Percentiles rank a stretch among this genome's conserved stretches.
Conservation (phyloP, 1,140 invertebrate genomes). For the Ladona fulva region DNA sequence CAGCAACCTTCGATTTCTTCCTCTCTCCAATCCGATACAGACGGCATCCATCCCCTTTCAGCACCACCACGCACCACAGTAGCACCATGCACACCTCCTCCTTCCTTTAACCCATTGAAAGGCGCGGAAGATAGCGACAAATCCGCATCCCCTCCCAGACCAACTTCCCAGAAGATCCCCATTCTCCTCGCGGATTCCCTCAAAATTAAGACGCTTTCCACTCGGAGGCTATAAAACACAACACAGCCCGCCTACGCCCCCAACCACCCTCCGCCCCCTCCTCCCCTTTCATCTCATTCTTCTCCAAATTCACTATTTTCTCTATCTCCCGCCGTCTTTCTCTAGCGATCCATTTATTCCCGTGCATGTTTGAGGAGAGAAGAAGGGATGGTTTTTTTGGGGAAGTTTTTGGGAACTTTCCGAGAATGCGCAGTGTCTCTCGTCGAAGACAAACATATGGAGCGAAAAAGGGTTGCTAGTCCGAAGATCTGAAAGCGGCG, state of each 20-base stretch:
- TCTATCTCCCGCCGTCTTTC: background rate
- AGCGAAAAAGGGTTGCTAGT: no score
- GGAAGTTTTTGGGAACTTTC: no score
- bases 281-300: no score
- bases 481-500: no score
- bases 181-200: background rate
- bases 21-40: background rate
- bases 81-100: background rate
- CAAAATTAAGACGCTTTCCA: constrained; percentile 6
- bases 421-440: no score
- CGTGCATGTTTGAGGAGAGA: no score
- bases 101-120: background rate
- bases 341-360: background rate
- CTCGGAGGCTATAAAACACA: background rate
- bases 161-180: background rate
- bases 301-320: no score
- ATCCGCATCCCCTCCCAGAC: background rate
- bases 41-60: background rate
- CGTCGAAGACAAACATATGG: no score
- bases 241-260: background rate
- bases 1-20: background rate
- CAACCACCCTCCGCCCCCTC: no score
- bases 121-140: background rate
- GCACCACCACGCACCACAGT: background rate
- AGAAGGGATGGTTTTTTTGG: no score